Evolutionary conservation across 2,888 invertebrate species (phyloP), one percentile per base, ranked within the genome.

Genomic region (Tenthredo scrophulariae): DNA sequence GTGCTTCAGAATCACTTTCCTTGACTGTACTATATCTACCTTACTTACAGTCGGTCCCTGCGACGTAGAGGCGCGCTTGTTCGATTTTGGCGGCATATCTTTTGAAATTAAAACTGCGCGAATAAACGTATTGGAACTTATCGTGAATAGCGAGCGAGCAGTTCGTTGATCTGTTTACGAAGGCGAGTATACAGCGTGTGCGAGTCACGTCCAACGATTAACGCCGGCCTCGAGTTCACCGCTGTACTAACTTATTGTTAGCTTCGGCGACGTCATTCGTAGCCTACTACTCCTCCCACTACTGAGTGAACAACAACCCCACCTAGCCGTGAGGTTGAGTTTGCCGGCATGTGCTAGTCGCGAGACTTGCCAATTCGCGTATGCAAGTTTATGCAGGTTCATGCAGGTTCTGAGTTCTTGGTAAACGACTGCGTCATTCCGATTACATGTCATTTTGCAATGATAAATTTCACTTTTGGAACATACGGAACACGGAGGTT

Each of bases 71-170:
- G 40, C n/a, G 13, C 40, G 43, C 43, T 74, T 74, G 0, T 54
- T 18, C 9, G 18, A 9, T 29, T 77, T 77, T 4, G 54, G 77
- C 15, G 77, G 77, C 77, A 77, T 77, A 29, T 77, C 5, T 46
- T 77, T 33, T n/a, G 54, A 10, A 37, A 37, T n/a, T 0, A 7
- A 18, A 70, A 6, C 33, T 37, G 1, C n/a, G 62, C 62, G 10
- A 62, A 26, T 74, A 6, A 74, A 43, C 15, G 43, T 74, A 18
- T 22, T 43, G n/a, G n/a, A 74, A 22, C 13, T 43, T 74, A 74
- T 74, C 22, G 74, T 10, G n/a, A 18, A 37, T 13, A 37, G 22
- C 6, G n/a, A 72, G 72, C 74, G 10, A 26, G 10, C 26, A 43
- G 40, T 43, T 43, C 37, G 26, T 43, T 74, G 10, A 74, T 74